A percentile compares a stretch with the other conserved stretches of the same genome.
phyloP scores from a whole-genome alignment of 2,888 invertebrate species.

The Proisotoma minuta region DNA sequence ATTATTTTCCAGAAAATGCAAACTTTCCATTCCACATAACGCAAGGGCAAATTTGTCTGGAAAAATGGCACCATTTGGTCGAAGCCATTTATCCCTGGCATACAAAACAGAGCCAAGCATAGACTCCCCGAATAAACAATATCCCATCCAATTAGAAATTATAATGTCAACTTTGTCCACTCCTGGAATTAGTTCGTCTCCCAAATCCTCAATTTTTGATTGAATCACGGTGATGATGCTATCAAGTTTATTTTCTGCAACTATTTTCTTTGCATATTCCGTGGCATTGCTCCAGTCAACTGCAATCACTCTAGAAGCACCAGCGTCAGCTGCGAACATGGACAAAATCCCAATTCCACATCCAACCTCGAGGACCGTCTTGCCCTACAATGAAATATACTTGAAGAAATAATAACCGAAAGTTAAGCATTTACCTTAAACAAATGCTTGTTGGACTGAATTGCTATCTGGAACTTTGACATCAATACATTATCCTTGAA shows the following conservation, averaged over 20 bases:
- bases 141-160: slow-evolving; percentile 98
- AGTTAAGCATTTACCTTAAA: too few species aligned
- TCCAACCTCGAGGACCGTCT: slow-evolving; percentile 88
- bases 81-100: slow-evolving; percentile 76
- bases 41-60: slow-evolving; percentile 62
- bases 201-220: slow-evolving; percentile 70
- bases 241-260: too few species aligned
- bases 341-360: slow-evolving; percentile 97
- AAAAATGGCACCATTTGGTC: slow-evolving; percentile 67
- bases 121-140: slow-evolving; percentile 88
- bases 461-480: too few species aligned
- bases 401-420: too few species aligned
- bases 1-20: slow-evolving; percentile 68
- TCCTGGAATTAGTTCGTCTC: slow-evolving; percentile 55
- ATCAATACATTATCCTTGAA: too few species aligned
- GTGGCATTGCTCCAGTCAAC: too few species aligned
- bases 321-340: slow-evolving; percentile 95
- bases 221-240: too few species aligned
- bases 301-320: slow-evolving; percentile 83
- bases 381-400: too few species aligned
- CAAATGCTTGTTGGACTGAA: too few species aligned
- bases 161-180: slow-evolving; percentile 80
- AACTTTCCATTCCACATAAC: slow-evolving; percentile 43
- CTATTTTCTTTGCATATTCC: too few species aligned
- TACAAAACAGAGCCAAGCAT: slow-evolving; percentile 86